These are phyloP conservation scores for Notodonta dromedarius DNA, from an alignment of 2,888 invertebrate species.

Conservation along the genomic window DNA sequence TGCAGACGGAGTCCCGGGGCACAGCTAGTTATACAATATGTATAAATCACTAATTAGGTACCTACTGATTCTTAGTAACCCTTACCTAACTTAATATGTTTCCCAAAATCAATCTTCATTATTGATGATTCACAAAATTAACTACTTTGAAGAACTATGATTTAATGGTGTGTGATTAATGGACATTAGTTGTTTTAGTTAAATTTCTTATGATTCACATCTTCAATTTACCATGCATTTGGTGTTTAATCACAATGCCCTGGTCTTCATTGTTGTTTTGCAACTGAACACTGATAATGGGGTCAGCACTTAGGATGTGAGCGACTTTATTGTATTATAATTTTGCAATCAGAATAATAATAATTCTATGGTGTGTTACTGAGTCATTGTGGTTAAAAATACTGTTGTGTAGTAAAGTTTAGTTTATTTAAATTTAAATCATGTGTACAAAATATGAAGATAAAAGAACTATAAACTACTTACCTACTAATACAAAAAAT, in stretches of 20 bases:
- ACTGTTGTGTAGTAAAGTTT: no score
- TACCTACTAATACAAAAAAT: no score
- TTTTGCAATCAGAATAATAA: no score
- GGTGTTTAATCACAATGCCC: conserved; percentile 2
- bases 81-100: background rate
- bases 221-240: conserved; percentile 11
- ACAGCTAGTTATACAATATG: no score
- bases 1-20: no score
- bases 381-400: no score
- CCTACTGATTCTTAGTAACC: background rate
- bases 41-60: background rate
- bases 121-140: conserved; percentile 2
- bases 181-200: background rate
- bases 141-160: background rate
- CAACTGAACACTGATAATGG: conserved; percentile 17
- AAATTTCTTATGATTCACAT: conserved; percentile 9
- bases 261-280: conserved; percentile 20
- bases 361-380: no score
- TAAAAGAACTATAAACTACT: no score
- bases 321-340: background rate
- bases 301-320: conserved; percentile 18
- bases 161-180: background rate
- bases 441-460: no score
- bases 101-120: conserved; percentile 3
- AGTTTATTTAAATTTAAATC: no score